phyloP scores from a whole-genome alignment of 2,888 invertebrate genomes.

The Clusia tigrina region DNA sequence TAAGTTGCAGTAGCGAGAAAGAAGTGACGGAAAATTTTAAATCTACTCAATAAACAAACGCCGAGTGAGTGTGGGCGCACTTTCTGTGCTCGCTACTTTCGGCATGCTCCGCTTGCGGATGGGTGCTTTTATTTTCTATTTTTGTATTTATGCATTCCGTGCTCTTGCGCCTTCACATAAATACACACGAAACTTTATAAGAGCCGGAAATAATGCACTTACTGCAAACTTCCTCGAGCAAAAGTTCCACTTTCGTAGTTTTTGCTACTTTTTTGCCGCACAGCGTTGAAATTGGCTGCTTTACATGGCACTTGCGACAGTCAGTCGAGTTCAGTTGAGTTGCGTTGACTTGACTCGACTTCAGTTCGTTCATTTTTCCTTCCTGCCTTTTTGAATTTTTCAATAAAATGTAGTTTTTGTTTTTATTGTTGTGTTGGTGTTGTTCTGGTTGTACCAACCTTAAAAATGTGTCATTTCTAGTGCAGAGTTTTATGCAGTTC shows the following conservation, averaged over 20 bases:
- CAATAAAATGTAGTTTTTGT: conserved; percentile 14
- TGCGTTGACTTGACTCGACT: not conserved
- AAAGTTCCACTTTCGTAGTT: conserved; percentile 2
- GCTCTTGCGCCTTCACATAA: conserved; percentile 25
- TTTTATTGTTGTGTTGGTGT: conserved; percentile 25
- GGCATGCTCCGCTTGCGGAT: not conserved
- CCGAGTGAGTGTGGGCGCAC: conserved; percentile 2
- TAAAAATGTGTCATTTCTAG: no score
- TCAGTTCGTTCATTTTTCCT: conserved; percentile 27
- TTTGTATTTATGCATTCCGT: not conserved
- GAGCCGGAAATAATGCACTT: conserved; percentile 57
- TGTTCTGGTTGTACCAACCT: not conserved
- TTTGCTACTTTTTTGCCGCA: conserved; percentile 21
- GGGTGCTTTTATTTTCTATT: no score
- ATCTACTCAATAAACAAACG: conserved; percentile 37
- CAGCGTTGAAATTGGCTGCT: conserved; percentile 9
- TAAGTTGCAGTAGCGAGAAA: conserved; percentile 26
- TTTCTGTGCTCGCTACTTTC: not conserved
- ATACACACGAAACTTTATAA: conserved; percentile 45
- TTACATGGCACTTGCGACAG: conserved; percentile 14
- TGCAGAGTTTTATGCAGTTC: no score
- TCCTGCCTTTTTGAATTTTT: not conserved
- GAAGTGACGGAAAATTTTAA: no score
- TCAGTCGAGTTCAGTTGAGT: not conserved
- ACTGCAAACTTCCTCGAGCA: conserved; percentile 34